Percentiles rank a stretch among this genome's conserved stretches.
Conservation (phyloP, 2,797 vertebrate species). For the Harpagifer antarcticus region DNA sequence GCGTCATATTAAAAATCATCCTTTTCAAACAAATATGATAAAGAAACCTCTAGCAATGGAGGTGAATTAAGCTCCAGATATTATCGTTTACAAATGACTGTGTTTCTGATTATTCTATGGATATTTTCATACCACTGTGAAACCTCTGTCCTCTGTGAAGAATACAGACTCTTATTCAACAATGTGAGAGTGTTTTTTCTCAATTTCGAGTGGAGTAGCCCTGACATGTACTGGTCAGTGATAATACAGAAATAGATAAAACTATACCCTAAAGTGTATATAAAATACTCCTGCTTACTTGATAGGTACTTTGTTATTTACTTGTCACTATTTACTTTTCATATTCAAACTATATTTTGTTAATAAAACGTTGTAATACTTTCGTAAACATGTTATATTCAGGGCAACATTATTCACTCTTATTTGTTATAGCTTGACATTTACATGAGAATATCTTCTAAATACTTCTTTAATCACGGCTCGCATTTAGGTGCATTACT, state of each 20-base stretch:
- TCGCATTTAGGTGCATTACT: background rate
- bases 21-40: background rate
- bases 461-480: background rate
- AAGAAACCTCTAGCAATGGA: too few relatives aligned
- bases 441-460: background rate
- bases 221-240: too few relatives aligned
- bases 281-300: too few relatives aligned
- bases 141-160: background rate
- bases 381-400: background rate
- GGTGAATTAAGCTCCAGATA: too few relatives aligned
- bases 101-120: background rate
- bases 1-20: background rate
- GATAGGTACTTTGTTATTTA: too few relatives aligned
- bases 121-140: background rate
- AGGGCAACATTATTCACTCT: background rate
- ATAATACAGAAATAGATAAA: background rate
- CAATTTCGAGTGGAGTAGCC: slow-evolving; percentile 1
- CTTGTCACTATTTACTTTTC: too few relatives aligned
- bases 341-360: too few relatives aligned
- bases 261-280: too few relatives aligned
- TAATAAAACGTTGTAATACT: background rate
- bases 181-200: background rate
- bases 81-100: too few relatives aligned
- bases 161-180: background rate
- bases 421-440: too few relatives aligned